Evolutionary conservation across 2,113 vertebrate genomes (phyloP).

Genomic region (Muntiacus reevesi): DNA sequence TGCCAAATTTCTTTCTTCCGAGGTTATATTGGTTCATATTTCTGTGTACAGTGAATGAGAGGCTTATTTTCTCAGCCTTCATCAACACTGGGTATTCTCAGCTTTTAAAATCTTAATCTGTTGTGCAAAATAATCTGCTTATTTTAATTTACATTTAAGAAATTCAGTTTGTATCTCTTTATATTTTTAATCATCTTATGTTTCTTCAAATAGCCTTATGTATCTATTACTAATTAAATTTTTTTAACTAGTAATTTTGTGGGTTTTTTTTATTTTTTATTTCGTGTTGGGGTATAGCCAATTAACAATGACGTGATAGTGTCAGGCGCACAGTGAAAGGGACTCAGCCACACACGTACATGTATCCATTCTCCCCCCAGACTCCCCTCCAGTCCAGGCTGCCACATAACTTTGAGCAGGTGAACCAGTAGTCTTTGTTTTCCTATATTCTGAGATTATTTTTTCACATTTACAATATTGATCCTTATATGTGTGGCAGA

Average conservation of each 20-base stretch:
- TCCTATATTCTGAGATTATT: neutral
- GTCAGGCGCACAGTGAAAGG: neutral
- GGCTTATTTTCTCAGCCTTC: neutral
- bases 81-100: neutral
- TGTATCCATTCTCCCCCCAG: neutral
- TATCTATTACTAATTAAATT: neutral
- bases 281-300: neutral
- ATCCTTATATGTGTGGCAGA: neutral
- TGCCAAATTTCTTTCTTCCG: neutral
- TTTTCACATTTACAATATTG: neutral
- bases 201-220: neutral
- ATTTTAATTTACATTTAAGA: neutral
- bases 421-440: neutral
- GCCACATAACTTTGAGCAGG: neutral
- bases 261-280: neutral
- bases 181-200: neutral
- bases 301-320: neutral
- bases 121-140: neutral
- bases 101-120: neutral
- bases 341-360: neutral
- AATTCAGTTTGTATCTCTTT: neutral
- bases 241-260: neutral
- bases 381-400: neutral
- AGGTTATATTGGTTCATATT: neutral
- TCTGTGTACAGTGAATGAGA: neutral